phyloP scores from a whole-genome alignment of 2,797 vertebrate species.

The Psittacula echo region DNA sequence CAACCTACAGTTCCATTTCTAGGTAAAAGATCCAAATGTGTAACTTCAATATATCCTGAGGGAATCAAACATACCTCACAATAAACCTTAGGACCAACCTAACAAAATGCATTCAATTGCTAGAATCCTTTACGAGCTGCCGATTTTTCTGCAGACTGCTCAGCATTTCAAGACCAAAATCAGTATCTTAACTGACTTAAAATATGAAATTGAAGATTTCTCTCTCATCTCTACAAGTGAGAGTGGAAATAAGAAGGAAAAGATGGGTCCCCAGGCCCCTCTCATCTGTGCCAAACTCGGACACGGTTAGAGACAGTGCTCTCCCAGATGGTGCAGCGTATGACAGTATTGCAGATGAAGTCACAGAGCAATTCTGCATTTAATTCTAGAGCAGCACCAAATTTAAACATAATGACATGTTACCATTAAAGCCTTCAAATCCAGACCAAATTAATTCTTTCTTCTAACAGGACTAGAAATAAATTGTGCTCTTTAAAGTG shows the following conservation, averaged over 20 bases:
- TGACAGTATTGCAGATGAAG: not conserved
- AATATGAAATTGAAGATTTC: not conserved
- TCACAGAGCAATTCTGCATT: not conserved
- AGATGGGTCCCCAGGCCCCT: not conserved
- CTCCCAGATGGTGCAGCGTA: not conserved
- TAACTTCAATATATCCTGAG: not conserved
- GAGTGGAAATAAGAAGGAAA: not conserved
- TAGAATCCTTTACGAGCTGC: not conserved
- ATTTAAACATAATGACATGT: not conserved
- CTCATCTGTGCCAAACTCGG: not conserved
- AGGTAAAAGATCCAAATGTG: not conserved
- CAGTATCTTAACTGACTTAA: not conserved
- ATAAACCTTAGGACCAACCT: rapidly evolving
- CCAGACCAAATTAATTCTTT: not conserved
- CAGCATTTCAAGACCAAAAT: not conserved
- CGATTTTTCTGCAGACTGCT: not conserved
- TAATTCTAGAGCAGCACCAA: not conserved
- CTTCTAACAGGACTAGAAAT: not conserved
- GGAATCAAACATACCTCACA: not conserved
- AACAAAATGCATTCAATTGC: not conserved
- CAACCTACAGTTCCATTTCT: not conserved
- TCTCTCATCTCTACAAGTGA: not conserved
- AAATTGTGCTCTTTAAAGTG: not conserved
- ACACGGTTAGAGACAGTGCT: rapidly evolving
- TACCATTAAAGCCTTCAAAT: not conserved